Conservation (phyloP, 2,797 vertebrate species). For the Rhinoraja longicauda region DNA sequence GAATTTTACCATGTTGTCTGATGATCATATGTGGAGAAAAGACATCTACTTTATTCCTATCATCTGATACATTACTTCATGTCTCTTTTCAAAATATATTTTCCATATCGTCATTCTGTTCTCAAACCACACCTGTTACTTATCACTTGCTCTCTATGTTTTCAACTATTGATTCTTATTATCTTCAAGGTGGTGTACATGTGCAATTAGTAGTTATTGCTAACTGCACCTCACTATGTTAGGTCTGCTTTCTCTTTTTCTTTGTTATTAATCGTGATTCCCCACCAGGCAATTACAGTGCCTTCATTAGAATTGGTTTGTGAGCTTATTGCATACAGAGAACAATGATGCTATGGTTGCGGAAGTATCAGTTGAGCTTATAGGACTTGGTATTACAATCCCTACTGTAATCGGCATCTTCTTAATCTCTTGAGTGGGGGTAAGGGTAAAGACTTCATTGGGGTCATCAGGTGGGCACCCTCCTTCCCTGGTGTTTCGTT, state of each 20-base stretch:
- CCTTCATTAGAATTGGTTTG: neutral
- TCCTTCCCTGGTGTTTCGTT: too few relatives aligned
- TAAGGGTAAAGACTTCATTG: too few relatives aligned
- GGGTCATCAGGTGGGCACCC: too few relatives aligned
- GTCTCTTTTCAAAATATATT: neutral
- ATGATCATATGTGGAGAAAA: neutral
- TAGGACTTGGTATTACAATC: too few relatives aligned
- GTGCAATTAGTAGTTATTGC: neutral
- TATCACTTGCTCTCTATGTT: neutral
- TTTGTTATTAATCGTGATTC: neutral
- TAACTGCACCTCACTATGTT: neutral
- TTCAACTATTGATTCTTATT: neutral
- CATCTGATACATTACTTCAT: neutral
- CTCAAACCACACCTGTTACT: neutral
- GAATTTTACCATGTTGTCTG: neutral
- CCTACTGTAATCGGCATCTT: too few relatives aligned
- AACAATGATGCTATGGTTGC: neutral
- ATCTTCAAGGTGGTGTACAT: neutral
- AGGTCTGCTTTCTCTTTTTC: neutral
- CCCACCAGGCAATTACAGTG: too few relatives aligned
- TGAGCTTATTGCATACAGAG: neutral
- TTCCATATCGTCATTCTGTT: neutral
- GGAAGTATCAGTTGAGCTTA: too few relatives aligned
- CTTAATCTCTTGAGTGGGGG: too few relatives aligned
- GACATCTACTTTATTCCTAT: neutral